Evolutionary conservation across 2,113 vertebrate species (phyloP).

Genomic region (Toxostoma redivivum): DNA sequence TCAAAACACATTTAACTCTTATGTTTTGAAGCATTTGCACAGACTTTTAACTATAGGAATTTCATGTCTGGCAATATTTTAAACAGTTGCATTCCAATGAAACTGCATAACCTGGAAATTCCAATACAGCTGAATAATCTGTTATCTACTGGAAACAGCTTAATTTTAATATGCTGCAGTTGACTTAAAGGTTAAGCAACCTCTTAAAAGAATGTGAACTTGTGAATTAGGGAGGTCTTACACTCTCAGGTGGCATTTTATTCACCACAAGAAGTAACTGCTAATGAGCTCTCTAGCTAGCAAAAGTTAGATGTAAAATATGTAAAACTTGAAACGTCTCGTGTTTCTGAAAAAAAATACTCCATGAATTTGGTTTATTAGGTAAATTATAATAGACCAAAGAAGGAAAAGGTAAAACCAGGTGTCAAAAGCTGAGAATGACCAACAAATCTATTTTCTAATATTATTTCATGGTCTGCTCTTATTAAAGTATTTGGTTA

Average conservation of each 20-base stretch:
- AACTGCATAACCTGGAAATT: constrained; percentile 50
- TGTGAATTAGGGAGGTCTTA: constrained; percentile 51
- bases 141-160: constrained; percentile 53
- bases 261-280: constrained; percentile 58
- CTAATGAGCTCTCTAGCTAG: constrained; percentile 65
- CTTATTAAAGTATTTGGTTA: constrained; percentile 29
- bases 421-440: constrained; percentile 46
- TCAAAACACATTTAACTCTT: constrained; percentile 43
- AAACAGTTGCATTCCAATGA: constrained; percentile 21
- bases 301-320: constrained; percentile 52
- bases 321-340: constrained; percentile 49
- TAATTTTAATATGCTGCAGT: constrained; percentile 59
- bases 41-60: neutral
- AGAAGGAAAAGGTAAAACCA: constrained; percentile 32
- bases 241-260: constrained; percentile 60
- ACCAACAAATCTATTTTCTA: constrained; percentile 41
- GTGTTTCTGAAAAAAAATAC: constrained; percentile 4
- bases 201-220: constrained; percentile 67
- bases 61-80: neutral
- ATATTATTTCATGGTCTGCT: constrained; percentile 3
- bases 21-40: neutral
- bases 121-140: constrained; percentile 11
- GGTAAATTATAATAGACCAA: constrained; percentile 38
- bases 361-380: constrained; percentile 23
- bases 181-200: constrained; percentile 67